A percentile compares a stretch with the other conserved stretches of the same genome.
Conservation (phyloP, 2,797 vertebrate species). For the Philypnodon macrostomus region DNA sequence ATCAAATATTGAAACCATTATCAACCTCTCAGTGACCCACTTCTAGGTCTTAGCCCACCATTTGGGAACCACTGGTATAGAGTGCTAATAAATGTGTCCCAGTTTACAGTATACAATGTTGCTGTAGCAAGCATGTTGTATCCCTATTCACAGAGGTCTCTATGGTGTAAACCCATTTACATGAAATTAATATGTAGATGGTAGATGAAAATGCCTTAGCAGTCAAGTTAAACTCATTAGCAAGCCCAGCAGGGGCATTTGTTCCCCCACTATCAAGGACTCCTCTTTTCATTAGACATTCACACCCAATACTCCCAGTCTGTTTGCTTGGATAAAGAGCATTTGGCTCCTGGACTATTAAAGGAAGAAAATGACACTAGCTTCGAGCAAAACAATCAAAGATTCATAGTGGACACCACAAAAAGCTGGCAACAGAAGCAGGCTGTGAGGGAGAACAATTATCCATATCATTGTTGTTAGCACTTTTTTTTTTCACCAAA, state of each 20-base stretch:
- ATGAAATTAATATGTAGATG: slow-evolving; percentile 69
- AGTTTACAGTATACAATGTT: slow-evolving; percentile 34
- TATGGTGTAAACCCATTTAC: slow-evolving; percentile 53
- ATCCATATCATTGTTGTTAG: not conserved
- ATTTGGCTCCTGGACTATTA: slow-evolving; percentile 38
- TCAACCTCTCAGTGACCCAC: not conserved
- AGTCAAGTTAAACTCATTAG: slow-evolving; percentile 71
- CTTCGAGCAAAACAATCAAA: slow-evolving; percentile 19
- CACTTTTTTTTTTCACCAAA: not conserved
- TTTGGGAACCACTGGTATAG: slow-evolving; percentile 16
- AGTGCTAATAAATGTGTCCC: slow-evolving; percentile 21
- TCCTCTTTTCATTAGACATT: slow-evolving; percentile 60
- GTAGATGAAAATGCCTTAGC: slow-evolving; percentile 55
- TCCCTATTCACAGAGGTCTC: slow-evolving; percentile 33
- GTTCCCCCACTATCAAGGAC: slow-evolving; percentile 59
- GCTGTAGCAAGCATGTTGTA: slow-evolving; percentile 31
- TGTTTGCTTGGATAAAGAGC: slow-evolving; percentile 59
- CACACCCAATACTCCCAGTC: slow-evolving; percentile 38
- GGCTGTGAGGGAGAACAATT: not conserved
- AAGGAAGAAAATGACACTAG: slow-evolving; percentile 23
- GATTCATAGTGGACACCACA: slow-evolving; percentile 15
- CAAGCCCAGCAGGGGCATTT: slow-evolving; percentile 61
- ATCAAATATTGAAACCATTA: too few relatives aligned
- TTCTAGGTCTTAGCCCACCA: not conserved
- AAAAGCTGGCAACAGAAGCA: not conserved